Evolutionary conservation across 2,888 invertebrate species (phyloP).

Genomic region (Parnassius mnemosyne): DNA sequence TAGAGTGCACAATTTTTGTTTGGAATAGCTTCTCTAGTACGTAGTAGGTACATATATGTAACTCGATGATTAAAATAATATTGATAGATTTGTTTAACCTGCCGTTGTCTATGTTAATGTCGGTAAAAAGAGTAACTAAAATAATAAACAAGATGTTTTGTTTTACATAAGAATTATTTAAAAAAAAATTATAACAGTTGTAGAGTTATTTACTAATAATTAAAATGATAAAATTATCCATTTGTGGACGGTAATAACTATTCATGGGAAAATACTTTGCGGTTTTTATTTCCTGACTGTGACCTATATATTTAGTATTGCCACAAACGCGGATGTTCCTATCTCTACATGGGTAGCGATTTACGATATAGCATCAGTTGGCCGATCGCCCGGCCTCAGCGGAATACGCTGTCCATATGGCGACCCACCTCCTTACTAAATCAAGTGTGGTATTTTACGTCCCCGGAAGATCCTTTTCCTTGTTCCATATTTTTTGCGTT

Average conservation of each 20-base stretch:
- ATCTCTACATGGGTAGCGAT: constrained; percentile 56
- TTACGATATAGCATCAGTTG: constrained; percentile 63
- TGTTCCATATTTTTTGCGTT: constrained; percentile 37
- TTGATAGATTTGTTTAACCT: no score
- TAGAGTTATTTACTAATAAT: no score
- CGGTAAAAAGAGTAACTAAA: no score
- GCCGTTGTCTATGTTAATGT: no score
- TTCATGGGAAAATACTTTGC: constrained; percentile 56
- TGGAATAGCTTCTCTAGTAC: no score
- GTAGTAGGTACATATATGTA: no score
- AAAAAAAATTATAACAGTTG: no score
- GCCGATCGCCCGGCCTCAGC: constrained; percentile 39
- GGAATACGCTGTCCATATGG: constrained; percentile 60
- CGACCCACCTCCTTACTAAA: constrained; percentile 30
- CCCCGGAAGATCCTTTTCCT: constrained; percentile 51
- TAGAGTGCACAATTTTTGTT: no score
- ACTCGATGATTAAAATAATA: no score
- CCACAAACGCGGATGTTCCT: constrained; percentile 63
- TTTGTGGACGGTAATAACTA: constrained; percentile 31
- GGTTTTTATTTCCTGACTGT: constrained; percentile 70
- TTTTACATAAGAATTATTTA: no score
- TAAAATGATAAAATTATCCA: no score
- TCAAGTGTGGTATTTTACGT: constrained; percentile 34
- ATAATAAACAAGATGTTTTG: no score
- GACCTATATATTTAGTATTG: constrained; percentile 52